Base-by-base conservation (phyloP, 53 echinoderm and acorn worm species). In the Holothuria scabra region DNA sequence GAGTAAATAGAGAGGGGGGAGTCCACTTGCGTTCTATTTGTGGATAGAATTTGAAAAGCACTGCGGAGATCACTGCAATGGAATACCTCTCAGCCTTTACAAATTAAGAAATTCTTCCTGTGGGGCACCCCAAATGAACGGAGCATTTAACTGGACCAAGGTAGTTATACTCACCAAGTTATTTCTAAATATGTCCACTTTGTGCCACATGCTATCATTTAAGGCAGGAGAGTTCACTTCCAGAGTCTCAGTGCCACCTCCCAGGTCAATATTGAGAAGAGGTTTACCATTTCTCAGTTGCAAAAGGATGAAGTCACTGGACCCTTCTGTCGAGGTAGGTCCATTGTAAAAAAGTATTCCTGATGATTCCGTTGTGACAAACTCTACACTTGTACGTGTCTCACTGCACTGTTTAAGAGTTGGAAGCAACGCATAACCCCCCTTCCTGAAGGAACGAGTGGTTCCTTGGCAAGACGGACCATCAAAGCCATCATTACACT, bases 271-370 rank as follows among this genome's bases (percentile, higher is more conserved):
- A 56, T 81, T 65, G 46, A 99, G 86, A 28, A 46, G 34, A 11
- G 99, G 94, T 59, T 82, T 87, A 26, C 89, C 90, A 29, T 37
- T 62, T 8, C 63, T 79, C 79, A 99, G 84, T 82, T 99, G 92
- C 2, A 99, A 65, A 16, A 94, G 87, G 41, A 99, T 94, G 70
- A 91, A 88, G 49, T 99, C 99, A 28, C 76, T 55, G 10, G 99
- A 91, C 68, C 91, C 87, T 22, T 60, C 30, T 0, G 79, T 58
- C 5, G 84, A 85, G 71, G 94, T 91, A 30, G 99, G 99, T 16
- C 99, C 99, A 55, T 99, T 99, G 89, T 99, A 99, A 26, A 99
- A 69, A 60, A 99, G 85, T 31, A 90, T 83, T 5, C 99, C 99
- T n/a, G 85, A 75, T n/a, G 79, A n/a, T 11, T 13, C 8, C 26